These are phyloP conservation scores for Caenorhabditis imperialis DNA, from an alignment of 2,888 invertebrate genomes.

Conservation along the genomic window DNA sequence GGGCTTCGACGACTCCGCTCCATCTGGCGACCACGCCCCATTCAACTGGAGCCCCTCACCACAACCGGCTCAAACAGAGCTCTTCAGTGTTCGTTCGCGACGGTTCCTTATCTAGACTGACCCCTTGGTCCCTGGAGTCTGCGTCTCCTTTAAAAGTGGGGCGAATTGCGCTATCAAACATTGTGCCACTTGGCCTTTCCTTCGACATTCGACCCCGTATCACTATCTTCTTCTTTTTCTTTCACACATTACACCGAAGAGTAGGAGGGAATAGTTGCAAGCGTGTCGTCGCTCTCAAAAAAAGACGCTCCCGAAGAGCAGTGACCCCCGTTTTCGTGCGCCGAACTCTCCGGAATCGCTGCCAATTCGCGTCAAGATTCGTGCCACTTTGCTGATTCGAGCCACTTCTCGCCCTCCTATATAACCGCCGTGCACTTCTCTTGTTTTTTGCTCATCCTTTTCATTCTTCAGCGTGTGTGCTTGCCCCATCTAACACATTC, in stretches of 20 bases:
- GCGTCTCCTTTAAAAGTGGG: background rate
- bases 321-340: background rate
- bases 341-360: slow-evolving; percentile 3
- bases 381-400: slow-evolving; percentile 8
- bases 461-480: slow-evolving; percentile 9
- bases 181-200: slow-evolving; percentile 7
- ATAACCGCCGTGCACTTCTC: slow-evolving; percentile 12
- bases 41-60: background rate
- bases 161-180: slow-evolving; percentile 28
- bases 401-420: slow-evolving; percentile 13
- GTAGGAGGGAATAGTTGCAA: slow-evolving; percentile 23
- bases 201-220: slow-evolving; percentile 31
- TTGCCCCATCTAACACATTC: slow-evolving; percentile 14
- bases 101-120: slow-evolving; percentile 1
- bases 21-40: background rate
- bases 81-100: too few relatives aligned
- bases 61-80: background rate
- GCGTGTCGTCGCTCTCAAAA: slow-evolving; percentile 16
- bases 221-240: slow-evolving; percentile 11
- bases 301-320: slow-evolving; percentile 1
- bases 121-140: slow-evolving; percentile 18
- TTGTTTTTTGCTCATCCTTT: slow-evolving; percentile 14
- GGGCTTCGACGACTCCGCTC: slow-evolving; percentile 26
- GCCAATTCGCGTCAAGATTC: slow-evolving; percentile 7
- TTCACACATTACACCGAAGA: slow-evolving; percentile 18